A percentile compares a stretch with the other conserved stretches of the same genome.
These are phyloP conservation scores for Cordilura impudica DNA, from an alignment of 2,888 invertebrate genomes.

Conservation along the genomic window DNA sequence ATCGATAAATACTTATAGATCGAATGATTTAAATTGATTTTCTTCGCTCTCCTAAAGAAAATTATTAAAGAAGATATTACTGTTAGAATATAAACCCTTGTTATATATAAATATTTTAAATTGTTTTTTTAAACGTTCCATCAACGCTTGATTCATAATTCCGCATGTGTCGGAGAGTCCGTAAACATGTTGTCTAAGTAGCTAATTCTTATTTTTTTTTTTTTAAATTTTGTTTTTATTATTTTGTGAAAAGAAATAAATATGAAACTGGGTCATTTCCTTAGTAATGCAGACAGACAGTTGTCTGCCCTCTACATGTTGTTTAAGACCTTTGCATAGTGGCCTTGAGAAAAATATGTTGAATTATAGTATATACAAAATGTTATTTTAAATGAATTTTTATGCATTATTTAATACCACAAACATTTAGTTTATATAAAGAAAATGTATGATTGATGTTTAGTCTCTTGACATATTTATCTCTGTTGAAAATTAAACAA, in stretches of 20 bases:
- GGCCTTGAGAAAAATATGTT: background rate
- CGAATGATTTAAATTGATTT: no score
- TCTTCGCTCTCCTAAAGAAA: no score
- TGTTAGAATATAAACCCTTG: no score
- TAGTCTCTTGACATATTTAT: background rate
- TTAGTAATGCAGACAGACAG: background rate
- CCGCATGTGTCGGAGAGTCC: no score
- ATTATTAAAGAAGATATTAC: no score
- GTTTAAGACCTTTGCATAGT: background rate
- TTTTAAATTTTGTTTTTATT: background rate
- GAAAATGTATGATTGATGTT: background rate
- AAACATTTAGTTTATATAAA: background rate
- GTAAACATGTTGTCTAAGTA: no score
- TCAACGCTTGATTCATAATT: no score
- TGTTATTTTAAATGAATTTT: background rate
- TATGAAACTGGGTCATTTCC: background rate
- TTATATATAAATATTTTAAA: no score
- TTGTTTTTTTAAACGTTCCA: no score
- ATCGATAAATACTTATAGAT: no score
- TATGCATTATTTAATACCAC: background rate
- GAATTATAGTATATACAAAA: background rate
- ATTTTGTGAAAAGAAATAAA: background rate
- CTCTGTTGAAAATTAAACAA: no score
- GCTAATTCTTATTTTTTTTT: no score
- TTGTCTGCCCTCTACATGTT: background rate